Conservation (phyloP, 2,888 invertebrate genomes). For the Sclerodermus sp. region DNA sequence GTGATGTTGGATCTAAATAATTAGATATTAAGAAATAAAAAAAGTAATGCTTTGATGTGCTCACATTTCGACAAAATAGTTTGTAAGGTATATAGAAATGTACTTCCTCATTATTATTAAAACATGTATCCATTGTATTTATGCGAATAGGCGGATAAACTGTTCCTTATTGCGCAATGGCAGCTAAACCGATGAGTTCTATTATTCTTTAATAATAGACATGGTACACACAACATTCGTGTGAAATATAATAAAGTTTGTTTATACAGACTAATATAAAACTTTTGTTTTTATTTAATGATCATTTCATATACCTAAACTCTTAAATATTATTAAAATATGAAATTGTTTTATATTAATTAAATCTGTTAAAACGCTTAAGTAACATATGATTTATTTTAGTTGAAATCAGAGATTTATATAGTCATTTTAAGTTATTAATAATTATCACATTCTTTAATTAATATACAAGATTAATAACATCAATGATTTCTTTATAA, state of each 20-base stretch:
- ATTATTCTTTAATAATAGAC: slow-evolving; percentile 41
- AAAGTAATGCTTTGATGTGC: slow-evolving; percentile 34
- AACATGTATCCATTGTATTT: slow-evolving; percentile 43
- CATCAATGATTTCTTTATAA: too few relatives aligned
- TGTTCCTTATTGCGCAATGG: slow-evolving; percentile 41
- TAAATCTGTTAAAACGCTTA: too few relatives aligned
- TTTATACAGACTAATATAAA: slow-evolving; percentile 25
- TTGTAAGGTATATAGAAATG: slow-evolving; percentile 39
- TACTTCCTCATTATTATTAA: slow-evolving; percentile 37
- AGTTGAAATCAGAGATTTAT: too few relatives aligned
- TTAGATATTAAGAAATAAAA: too few relatives aligned
- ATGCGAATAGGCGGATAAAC: slow-evolving; percentile 39
- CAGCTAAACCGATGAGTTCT: slow-evolving; percentile 45
- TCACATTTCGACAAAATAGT: slow-evolving; percentile 41
- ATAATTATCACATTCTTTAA: slow-evolving; percentile 1
- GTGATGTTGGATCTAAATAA: slow-evolving; percentile 9
- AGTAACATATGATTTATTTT: too few relatives aligned
- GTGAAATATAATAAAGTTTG: slow-evolving; percentile 43
- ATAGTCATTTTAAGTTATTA: too few relatives aligned
- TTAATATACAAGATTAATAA: too few relatives aligned
- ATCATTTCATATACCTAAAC: not conserved
- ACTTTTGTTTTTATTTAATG: slow-evolving; percentile 2
- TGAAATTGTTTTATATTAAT: not conserved
- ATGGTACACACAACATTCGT: slow-evolving; percentile 42
- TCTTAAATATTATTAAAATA: not conserved